phyloP scores from a whole-genome alignment of 2,888 invertebrate species.

The Pristionchus arcanus region DNA sequence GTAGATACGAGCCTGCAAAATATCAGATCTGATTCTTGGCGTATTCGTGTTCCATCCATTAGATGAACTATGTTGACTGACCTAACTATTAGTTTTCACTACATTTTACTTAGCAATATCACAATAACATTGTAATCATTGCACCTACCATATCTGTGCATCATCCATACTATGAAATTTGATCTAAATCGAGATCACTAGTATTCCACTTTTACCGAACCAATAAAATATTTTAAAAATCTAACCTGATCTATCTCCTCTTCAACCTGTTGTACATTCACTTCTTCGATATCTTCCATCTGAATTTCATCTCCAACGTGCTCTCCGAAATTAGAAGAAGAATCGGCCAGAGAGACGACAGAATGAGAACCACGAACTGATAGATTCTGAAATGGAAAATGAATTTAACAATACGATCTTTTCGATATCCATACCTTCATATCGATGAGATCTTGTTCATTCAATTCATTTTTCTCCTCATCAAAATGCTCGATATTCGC shows the following conservation, averaged over 20 bases:
- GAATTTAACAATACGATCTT: neutral
- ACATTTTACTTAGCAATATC: neutral
- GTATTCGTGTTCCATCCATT: no score
- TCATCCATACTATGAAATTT: neutral
- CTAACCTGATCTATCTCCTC: constrained; percentile 54
- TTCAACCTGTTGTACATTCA: constrained; percentile 33
- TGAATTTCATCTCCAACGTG: constrained; percentile 67
- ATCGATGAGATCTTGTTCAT: constrained; percentile 47
- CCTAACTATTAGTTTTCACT: no score
- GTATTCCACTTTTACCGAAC: neutral
- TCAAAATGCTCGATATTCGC: constrained; percentile 47
- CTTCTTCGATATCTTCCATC: constrained; percentile 54
- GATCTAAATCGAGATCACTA: neutral
- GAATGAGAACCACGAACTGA: constrained; percentile 47
- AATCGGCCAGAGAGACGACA: constrained; percentile 69
- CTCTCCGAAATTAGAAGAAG: constrained; percentile 75
- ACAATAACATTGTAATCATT: neutral
- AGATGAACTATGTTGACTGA: neutral
- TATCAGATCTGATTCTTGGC: neutral
- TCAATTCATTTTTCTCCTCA: constrained; percentile 51
- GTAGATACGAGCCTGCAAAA: constrained; percentile 40
- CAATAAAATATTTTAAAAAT: neutral
- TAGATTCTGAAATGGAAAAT: constrained; percentile 28
- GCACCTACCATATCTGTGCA: neutral
- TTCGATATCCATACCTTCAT: constrained; percentile 24